Conservation (phyloP, 2,113 vertebrate genomes). For the Cricetomys ansorgei region DNA sequence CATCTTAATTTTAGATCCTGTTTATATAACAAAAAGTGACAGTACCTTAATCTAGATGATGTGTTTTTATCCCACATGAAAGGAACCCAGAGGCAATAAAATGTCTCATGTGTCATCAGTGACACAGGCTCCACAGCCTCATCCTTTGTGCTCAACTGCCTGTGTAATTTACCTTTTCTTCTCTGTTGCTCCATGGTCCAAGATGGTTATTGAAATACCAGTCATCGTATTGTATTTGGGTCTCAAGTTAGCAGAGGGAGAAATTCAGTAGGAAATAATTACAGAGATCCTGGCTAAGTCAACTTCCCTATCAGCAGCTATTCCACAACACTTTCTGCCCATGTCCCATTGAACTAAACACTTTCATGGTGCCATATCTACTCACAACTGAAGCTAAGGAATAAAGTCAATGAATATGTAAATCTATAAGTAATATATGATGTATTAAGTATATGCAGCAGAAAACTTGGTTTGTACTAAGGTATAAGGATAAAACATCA, state of each 20-base stretch:
- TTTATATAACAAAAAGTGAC: neutral
- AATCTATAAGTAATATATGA: neutral
- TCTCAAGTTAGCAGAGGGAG: neutral
- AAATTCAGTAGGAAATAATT: neutral
- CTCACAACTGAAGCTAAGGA: neutral
- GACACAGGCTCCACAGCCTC: rapidly evolving
- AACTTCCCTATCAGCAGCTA: neutral
- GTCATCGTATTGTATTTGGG: neutral
- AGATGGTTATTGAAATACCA: neutral
- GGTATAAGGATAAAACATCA: neutral
- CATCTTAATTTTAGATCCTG: neutral
- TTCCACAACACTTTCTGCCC: neutral
- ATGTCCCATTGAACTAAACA: neutral
- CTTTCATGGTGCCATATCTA: neutral
- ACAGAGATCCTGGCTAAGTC: neutral
- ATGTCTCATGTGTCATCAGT: neutral
- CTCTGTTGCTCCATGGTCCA: neutral
- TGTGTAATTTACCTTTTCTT: neutral
- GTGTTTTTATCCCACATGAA: neutral
- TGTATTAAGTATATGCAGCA: neutral
- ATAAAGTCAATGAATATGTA: neutral
- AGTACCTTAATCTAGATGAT: neutral
- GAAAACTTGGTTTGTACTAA: neutral
- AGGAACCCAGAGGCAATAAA: neutral
- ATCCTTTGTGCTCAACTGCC: neutral